These are phyloP conservation scores for Drosophila tropicalis DNA, from an alignment of 1,140 invertebrate genomes.

Conservation along the genomic window DNA sequence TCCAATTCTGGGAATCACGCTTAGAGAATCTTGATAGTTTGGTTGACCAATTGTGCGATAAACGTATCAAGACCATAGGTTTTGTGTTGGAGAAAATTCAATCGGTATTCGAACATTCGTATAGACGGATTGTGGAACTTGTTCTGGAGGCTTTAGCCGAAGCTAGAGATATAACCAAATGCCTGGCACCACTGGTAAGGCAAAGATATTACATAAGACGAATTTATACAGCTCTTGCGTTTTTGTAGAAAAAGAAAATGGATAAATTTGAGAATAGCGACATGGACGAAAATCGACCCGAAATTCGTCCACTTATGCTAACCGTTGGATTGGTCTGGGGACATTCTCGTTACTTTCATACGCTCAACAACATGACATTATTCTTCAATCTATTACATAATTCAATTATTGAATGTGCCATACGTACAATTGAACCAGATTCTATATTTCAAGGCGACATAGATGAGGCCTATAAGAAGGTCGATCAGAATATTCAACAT, in stretches of 20 bases:
- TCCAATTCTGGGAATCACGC: constrained; percentile 88
- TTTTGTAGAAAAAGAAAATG: constrained; percentile 84
- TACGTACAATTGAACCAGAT: constrained; percentile 83
- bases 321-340: constrained; percentile 93
- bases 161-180: constrained; percentile 87
- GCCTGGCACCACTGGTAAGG: constrained; percentile 86
- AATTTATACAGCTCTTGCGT: too few relatives aligned
- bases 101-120: constrained; percentile 89
- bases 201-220: too few relatives aligned
- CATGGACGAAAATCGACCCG: constrained; percentile 86
- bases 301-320: constrained; percentile 88
- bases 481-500: constrained; percentile 82
- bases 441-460: constrained; percentile 88
- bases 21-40: constrained; percentile 91
- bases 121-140: constrained; percentile 88
- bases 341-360: constrained; percentile 92
- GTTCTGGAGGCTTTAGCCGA: constrained; percentile 87
- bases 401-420: constrained; percentile 86
- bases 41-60: constrained; percentile 91
- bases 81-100: constrained; percentile 88
- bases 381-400: constrained; percentile 89
- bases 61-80: constrained; percentile 91
- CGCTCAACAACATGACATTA: constrained; percentile 89
- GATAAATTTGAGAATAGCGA: constrained; percentile 89
- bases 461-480: constrained; percentile 84